Conservation (phyloP, 1,140 invertebrate genomes). For the Hestina assimilis region DNA sequence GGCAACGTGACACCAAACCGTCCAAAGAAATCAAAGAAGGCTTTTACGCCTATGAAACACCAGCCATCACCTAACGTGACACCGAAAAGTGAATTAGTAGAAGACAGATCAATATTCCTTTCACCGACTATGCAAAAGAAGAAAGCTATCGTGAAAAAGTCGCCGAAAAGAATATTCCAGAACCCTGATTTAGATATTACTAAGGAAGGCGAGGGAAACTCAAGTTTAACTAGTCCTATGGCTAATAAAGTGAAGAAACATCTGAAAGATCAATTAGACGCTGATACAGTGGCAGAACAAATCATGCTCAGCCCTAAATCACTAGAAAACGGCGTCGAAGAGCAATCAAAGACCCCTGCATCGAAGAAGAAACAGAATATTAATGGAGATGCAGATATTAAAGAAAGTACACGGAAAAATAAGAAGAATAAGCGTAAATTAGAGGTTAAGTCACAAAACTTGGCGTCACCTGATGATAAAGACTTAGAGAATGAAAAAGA, state of each 20-base stretch:
- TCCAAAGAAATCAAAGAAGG: conserved; percentile 53
- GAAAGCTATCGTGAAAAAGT: conserved; percentile 70
- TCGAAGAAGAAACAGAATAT: conserved; percentile 33
- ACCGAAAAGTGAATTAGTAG: conserved; percentile 61
- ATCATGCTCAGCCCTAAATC: conserved; percentile 34
- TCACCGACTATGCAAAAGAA: conserved; percentile 67
- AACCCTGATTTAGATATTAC: conserved; percentile 56
- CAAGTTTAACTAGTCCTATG: conserved; percentile 43
- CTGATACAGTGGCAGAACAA: conserved; percentile 6
- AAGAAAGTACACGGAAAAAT: conserved; percentile 32
- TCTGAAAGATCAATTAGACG: conserved; percentile 56
- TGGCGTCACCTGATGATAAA: conserved; percentile 5
- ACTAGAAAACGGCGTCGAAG: conserved; percentile 34
- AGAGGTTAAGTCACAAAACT: conserved; percentile 8
- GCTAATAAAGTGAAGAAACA: conserved; percentile 70
- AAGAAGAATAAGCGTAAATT: conserved; percentile 30
- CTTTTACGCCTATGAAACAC: conserved; percentile 65
- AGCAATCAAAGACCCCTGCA: neutral
- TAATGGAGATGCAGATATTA: conserved; percentile 4
- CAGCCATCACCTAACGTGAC: conserved; percentile 70
- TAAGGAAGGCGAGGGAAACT: conserved; percentile 34
- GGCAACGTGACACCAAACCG: conserved; percentile 69
- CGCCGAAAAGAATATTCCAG: conserved; percentile 71
- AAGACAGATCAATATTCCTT: conserved; percentile 64
- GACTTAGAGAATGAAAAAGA: conserved; percentile 10